Evolutionary conservation across 2,888 invertebrate species (phyloP).

Genomic region (Anthrax anthrax): DNA sequence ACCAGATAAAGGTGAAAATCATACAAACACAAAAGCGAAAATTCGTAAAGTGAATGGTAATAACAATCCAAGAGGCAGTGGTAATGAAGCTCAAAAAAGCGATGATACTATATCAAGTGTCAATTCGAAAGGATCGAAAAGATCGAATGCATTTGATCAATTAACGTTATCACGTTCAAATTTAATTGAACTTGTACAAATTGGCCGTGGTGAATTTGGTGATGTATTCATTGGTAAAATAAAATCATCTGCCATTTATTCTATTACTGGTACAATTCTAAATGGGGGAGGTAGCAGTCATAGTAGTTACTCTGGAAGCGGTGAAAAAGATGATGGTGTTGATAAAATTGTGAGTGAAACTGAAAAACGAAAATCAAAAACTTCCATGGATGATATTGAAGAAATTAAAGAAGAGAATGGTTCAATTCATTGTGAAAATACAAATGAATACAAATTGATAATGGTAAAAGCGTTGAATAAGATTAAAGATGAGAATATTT

Average conservation of each 20-base stretch:
- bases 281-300: slow-evolving; percentile 21
- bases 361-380: slow-evolving; percentile 31
- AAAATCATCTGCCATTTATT: slow-evolving; percentile 26
- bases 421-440: slow-evolving; percentile 19
- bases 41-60: slow-evolving; percentile 25
- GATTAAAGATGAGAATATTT: slow-evolving; percentile 60
- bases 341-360: slow-evolving; percentile 15
- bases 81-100: slow-evolving; percentile 39
- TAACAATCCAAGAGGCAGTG: slow-evolving; percentile 34
- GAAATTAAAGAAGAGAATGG: slow-evolving; percentile 31
- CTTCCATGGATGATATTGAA: slow-evolving; percentile 34
- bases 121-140: slow-evolving; percentile 45
- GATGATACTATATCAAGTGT: slow-evolving; percentile 52
- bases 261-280: slow-evolving; percentile 10
- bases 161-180: slow-evolving; percentile 57
- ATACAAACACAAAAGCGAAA: slow-evolving; percentile 13
- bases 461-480: slow-evolving; percentile 65
- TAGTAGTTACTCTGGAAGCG: slow-evolving; percentile 11
- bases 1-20: slow-evolving; percentile 15
- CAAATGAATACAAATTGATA: slow-evolving; percentile 33
- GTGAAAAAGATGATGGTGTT: slow-evolving; percentile 19
- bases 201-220: slow-evolving; percentile 82
- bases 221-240: slow-evolving; percentile 71
- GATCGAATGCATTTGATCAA: slow-evolving; percentile 54
- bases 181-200: slow-evolving; percentile 51